Evolutionary conservation across 1,140 invertebrate genomes (phyloP), one percentile per base, ranked within the genome.

Genomic region (Heliconius melpomene): DNA sequence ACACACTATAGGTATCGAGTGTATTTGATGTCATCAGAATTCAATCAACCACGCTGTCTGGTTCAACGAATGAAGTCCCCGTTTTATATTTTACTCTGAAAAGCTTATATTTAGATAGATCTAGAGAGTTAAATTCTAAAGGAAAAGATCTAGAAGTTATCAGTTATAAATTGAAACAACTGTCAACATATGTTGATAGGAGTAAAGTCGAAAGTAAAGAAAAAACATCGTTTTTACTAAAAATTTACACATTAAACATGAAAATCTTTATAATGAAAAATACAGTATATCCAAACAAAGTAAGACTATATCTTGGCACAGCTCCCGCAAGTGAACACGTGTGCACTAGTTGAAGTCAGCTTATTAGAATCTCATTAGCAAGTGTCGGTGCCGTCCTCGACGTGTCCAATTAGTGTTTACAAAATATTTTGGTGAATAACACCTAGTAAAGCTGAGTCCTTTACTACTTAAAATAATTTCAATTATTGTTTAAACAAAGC

Each of bases 1-100:
- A 20, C 36, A 72, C 2, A n/a, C 2, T 40, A 5, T 20, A 38
- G 20, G 36, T 66, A 66, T 66, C 60, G 60, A 66, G 60, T 29
- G 23, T 60, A 26, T 72, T 72, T 38, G 29, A 72, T 72, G 32
- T 72, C 71, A 72, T 72, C 71, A 72, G 38, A 72, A 72, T 72
- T 36, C 71, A 72, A 72, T 72, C 71, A 72, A 23, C 29, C 71
- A 20, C n/a, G 23, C 26, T 38, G 71, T 40, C 32, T n/a, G 71
- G 3, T 72, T 38, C 71, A 72, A 72, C 11, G 16, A 38, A 18
- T 40, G 71, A 26, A 66, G 26, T 66, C 60, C 60, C 60, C 26
- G 9, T 66, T 66, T 11, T 66, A 29, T 29, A 29, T 66, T 66
- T 66, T 29, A 29, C 26, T 66, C 6, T 66, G 60, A n/a, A 66